Conservation (phyloP, 2,797 vertebrate species). For the Heterohyrax brucei region DNA sequence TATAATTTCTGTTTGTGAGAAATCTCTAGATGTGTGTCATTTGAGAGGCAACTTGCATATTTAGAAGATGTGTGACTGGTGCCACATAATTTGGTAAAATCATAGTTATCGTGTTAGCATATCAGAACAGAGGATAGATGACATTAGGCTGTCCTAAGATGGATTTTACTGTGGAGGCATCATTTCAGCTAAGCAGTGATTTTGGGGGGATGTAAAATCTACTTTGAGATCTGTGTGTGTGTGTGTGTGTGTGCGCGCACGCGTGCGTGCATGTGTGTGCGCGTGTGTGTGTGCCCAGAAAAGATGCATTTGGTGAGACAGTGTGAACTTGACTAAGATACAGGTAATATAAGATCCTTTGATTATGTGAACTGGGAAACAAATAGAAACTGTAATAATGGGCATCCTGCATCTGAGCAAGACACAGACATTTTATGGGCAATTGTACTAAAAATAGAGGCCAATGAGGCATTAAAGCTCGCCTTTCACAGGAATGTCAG, state of each 20-base stretch:
- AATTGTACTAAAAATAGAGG: not conserved
- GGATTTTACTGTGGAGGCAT: not conserved
- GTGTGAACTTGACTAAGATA: not conserved
- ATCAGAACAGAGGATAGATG: not conserved
- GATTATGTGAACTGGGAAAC: not conserved
- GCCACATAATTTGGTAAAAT: conserved; percentile 7
- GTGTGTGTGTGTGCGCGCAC: not conserved
- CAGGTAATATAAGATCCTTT: not conserved
- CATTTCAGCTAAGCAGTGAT: not conserved
- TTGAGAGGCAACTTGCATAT: not conserved
- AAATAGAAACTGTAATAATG: not conserved
- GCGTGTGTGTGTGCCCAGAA: not conserved
- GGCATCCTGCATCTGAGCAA: not conserved
- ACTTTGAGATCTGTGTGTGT: not conserved
- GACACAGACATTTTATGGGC: not conserved
- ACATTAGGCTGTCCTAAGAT: not conserved
- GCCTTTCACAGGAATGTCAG: not conserved
- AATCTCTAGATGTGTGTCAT: not conserved
- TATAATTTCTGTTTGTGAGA: not conserved
- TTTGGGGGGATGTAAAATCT: not conserved
- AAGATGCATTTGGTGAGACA: not conserved
- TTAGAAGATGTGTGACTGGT: not conserved
- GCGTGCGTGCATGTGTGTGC: not conserved
- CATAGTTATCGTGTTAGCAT: not conserved
- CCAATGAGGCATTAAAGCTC: not conserved